phyloP scores from a whole-genome alignment of 2,113 vertebrate genomes.

The Sorex fumeus region DNA sequence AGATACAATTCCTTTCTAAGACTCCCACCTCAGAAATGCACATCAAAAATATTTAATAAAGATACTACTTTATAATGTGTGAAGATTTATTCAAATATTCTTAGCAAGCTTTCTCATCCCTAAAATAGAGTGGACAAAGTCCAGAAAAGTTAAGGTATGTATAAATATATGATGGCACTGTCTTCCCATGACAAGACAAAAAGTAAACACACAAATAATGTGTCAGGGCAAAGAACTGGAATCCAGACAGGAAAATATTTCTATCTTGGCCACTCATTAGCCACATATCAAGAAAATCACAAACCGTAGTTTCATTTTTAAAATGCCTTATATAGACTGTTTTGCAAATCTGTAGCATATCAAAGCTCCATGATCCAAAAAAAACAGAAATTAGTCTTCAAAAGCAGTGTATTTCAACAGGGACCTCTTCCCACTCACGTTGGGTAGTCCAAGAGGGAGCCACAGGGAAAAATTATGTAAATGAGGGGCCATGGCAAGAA shows the following conservation, averaged over 20 bases:
- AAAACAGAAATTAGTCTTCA: neutral
- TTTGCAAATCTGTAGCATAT: neutral
- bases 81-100: neutral
- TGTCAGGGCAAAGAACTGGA: neutral
- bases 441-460: no score
- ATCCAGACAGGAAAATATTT: neutral
- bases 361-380: slow-evolving; percentile 11
- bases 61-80: neutral
- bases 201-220: neutral
- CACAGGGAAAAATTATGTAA: no score
- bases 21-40: neutral
- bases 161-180: neutral
- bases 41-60: neutral
- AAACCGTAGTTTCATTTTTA: neutral
- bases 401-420: neutral
- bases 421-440: no score
- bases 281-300: neutral
- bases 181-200: neutral
- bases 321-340: neutral
- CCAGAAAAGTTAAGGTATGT: neutral
- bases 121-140: neutral
- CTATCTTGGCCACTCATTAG: neutral
- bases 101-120: neutral
- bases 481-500: no score
- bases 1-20: neutral